Base-by-base conservation (phyloP, 2,888 invertebrate genomes). In the Apodemia hepburni region DNA sequence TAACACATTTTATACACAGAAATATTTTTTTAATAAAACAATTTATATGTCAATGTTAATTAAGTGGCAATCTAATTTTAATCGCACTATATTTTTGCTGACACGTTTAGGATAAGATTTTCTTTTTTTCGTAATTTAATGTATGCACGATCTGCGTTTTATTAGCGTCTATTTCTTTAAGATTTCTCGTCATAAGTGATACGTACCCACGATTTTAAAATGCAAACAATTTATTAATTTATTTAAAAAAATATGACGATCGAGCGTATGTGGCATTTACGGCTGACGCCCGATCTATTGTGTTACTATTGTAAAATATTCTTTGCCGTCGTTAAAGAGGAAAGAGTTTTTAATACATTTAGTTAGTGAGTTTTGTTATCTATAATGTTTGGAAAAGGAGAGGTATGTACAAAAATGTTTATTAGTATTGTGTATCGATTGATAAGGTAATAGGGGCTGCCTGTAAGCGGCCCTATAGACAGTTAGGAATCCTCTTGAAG, bases 71-170 rank as follows among this genome's bases (percentile, higher is more conserved):
- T 86, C 79, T 89, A 84, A 87, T 88, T 89, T 88, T 78, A 77
- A 81, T 82, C 86, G 87, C 90, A 88, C 87, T 86, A 85, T 88
- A 88, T 86, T 90, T 87, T 89, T 89, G 90, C 90, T 90, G 90
- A 89, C 90, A 88, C 87, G 85, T 84, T 81, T 91, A 89, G 90
- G 77, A 75, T 85, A 80, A 87, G 83, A 79, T 79, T 81, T 78
- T 72, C 71, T 75, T 78, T 76, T 82, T 87, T 85, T 84, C 78
- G 78, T 89, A 88, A 84, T 86, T 80, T 87, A 87, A 88, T 84
- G 81, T 85, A 85, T 86, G 87, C 89, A 88, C 89, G 89, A 89
- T 90, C 90, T 89, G 90, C 90, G 86, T 84, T 89, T 85, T 87
- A 81, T 82, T 84, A 82, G 27, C 54, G 22, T 86, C 84, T 84